phyloP scores from a whole-genome alignment of 2,113 vertebrate genomes.

The Trachemys scripta region DNA sequence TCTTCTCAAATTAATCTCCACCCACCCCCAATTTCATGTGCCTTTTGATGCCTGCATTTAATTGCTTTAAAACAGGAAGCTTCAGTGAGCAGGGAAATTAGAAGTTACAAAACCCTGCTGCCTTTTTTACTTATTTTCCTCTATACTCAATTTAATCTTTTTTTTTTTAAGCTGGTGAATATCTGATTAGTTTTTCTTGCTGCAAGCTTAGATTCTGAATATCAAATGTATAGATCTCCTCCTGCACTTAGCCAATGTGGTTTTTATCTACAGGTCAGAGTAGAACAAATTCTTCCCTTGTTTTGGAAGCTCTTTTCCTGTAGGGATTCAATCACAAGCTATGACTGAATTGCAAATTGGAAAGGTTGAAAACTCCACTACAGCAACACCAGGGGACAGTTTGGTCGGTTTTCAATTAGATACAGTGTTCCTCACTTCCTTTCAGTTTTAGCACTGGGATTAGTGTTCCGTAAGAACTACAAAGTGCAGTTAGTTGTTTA shows the following conservation, averaged over 20 bases:
- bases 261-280: background rate
- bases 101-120: constrained; percentile 54
- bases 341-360: background rate
- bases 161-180: constrained; percentile 5
- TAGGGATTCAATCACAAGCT: background rate
- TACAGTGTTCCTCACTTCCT: too few relatives aligned
- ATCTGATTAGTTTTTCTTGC: background rate
- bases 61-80: constrained; percentile 72
- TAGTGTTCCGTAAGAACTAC: background rate
- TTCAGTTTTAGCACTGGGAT: background rate
- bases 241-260: background rate
- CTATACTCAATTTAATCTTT: background rate
- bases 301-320: background rate
- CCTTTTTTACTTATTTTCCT: constrained; percentile 45
- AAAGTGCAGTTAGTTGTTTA: background rate
- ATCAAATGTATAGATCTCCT: fast-evolving
- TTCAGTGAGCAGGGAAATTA: constrained; percentile 76
- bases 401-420: background rate
- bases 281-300: background rate
- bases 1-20: constrained; percentile 59
- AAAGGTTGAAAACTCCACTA: background rate
- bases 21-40: constrained; percentile 20
- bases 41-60: constrained; percentile 69
- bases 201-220: background rate
- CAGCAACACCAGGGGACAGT: background rate